Evolutionary conservation across 1,140 invertebrate species (phyloP), one percentile per base, ranked within the genome.

Genomic region (Drosophila ercepeae): DNA sequence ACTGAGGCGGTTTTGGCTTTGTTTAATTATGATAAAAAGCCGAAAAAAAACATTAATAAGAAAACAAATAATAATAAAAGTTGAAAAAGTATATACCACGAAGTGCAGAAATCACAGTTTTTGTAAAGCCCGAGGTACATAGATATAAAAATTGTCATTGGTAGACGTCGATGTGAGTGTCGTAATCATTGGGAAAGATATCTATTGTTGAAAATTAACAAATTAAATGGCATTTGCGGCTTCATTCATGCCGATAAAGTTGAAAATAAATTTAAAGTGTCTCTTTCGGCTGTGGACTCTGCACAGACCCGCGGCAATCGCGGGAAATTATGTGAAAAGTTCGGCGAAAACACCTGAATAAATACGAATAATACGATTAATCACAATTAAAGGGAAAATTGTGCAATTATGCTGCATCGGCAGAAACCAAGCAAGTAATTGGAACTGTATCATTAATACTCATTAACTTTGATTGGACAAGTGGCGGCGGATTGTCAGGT

Each of bases 151-250:
- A 36, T 52, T 8, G 13, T 41, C 21, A 18, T 32, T 16, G 45
- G 29, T 61, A 51, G 39, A 39, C 14, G 27, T 21, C 7, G 23
- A 27, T 53, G 25, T 55, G 49, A 54, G 27, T 76, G 29, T n/a
- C 44, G 69, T 14, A 63, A 55, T 74, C 71, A 74, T 29, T 52
- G 45, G 39, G 57, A 52, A 58, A 78, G 72, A 88, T 84, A 86
- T 88, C 81, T 74, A 88, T 74, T 48, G 81, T 75, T 73, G 55
- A 61, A 75, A 81, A 86, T 65, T 79, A 68, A 76, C 76, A 86
- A 81, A 86, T 88, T 77, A 86, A 86, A 88, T 81, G 59, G 41
- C 76, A 74, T 84, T 86, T 82, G 77, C 81, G 81, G 81, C 81
- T 88, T 41, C 81, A 84, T 86, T 86, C 77, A 86, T 86, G 61